Evolutionary conservation across 2,113 vertebrate genomes (phyloP).

Genomic region (Barnardius zonarius): DNA sequence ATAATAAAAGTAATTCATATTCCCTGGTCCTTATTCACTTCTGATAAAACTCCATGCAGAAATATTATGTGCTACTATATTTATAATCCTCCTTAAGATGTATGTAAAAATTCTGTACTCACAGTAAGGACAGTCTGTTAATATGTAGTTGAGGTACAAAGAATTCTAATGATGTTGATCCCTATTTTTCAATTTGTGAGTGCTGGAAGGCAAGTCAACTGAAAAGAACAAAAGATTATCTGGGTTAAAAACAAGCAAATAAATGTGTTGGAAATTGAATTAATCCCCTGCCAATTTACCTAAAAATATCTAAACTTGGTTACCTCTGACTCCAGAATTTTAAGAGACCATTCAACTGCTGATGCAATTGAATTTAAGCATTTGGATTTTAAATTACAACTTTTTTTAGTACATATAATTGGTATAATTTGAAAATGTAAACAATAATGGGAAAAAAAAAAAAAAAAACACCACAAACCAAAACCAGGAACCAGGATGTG

Average conservation of each 20-base stretch:
- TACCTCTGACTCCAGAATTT: constrained; percentile 33
- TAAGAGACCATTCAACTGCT: constrained; percentile 5
- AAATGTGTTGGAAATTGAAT: constrained; percentile 57
- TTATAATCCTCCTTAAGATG: background rate
- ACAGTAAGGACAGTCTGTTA: background rate
- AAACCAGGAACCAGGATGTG: background rate
- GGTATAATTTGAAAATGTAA: background rate
- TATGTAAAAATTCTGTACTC: background rate
- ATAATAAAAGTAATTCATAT: background rate
- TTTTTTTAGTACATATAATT: background rate
- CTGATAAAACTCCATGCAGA: background rate
- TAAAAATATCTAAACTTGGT: constrained; percentile 14
- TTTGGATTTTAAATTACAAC: constrained; percentile 4
- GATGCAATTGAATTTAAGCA: constrained; percentile 33
- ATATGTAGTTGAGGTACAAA: constrained; percentile 26
- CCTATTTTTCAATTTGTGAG: background rate
- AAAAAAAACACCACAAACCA: background rate
- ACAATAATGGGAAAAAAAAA: background rate
- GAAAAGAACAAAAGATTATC: constrained; percentile 58
- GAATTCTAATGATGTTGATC: constrained; percentile 35
- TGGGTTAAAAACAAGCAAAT: constrained; percentile 35
- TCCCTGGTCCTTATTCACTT: background rate
- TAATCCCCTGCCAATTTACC: constrained; percentile 15
- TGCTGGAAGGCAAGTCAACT: constrained; percentile 33
- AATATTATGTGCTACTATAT: background rate